A percentile compares a stretch with the other conserved stretches of the same genome.
phyloP scores from a whole-genome alignment of 2,113 vertebrate species.

The Procavia capensis region DNA sequence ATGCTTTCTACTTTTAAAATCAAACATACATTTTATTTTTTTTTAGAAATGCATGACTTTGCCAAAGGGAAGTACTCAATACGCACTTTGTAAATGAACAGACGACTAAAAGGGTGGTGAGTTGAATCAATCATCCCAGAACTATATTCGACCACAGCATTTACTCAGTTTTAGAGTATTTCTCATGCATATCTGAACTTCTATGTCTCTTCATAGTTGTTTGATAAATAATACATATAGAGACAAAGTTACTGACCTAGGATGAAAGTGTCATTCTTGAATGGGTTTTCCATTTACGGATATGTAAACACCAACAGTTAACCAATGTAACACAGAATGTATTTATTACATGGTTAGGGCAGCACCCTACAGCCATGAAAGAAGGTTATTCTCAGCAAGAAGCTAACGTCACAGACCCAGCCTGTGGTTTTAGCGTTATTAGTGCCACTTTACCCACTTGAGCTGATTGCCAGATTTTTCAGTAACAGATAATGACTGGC shows the following conservation, averaged over 20 bases:
- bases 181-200: neutral
- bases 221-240: neutral
- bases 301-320: neutral
- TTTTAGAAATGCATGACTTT: neutral
- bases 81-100: slow-evolving; percentile 13
- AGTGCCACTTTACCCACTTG: neutral
- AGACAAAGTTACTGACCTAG: neutral
- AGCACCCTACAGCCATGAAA: neutral
- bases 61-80: neutral
- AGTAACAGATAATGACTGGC: neutral
- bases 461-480: neutral
- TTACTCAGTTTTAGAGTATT: neutral
- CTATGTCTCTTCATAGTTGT: neutral
- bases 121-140: slow-evolving; percentile 21
- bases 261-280: slow-evolving; percentile 33
- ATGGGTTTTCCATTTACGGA: slow-evolving; percentile 38
- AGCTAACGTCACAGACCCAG: neutral
- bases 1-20: slow-evolving; percentile 6
- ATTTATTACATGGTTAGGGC: neutral
- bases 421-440: slow-evolving; percentile 2
- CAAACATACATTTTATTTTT: neutral
- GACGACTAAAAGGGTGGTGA: neutral
- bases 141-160: neutral
- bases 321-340: neutral
- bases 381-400: neutral